Evolutionary conservation across 2,113 vertebrate genomes (phyloP).

Genomic region (Chrysemys picta): DNA sequence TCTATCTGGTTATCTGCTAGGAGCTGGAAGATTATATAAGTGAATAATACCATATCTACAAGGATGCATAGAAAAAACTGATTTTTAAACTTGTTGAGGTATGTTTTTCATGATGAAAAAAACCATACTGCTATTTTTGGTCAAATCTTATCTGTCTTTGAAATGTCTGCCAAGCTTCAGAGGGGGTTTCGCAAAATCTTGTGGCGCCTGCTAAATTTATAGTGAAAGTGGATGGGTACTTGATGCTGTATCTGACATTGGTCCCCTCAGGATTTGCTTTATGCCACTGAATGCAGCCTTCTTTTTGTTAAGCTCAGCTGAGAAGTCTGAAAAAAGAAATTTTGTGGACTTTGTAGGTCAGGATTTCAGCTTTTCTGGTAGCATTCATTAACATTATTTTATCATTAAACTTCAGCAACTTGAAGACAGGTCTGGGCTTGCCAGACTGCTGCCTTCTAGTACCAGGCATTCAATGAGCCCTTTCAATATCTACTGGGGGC

Average conservation of each 20-base stretch:
- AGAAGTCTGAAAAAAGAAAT: background rate
- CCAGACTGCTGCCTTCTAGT: background rate
- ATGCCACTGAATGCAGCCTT: background rate
- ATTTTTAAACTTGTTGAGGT: background rate
- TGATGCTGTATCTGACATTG: background rate
- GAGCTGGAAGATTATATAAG: background rate
- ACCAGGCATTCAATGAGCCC: background rate
- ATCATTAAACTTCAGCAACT: background rate
- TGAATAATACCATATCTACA: background rate
- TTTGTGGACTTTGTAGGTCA: background rate
- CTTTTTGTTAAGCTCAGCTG: background rate
- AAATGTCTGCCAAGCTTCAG: background rate
- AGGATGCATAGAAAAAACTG: background rate
- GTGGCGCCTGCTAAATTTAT: background rate
- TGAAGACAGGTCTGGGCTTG: background rate
- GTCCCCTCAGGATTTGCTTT: background rate
- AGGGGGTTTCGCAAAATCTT: background rate
- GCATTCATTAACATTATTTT: background rate
- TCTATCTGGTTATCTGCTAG: background rate
- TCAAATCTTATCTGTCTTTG: background rate
- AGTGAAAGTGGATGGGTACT: background rate
- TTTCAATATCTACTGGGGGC: background rate
- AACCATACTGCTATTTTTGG: background rate
- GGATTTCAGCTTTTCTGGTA: background rate
- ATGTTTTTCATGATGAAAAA: background rate